A percentile compares a stretch with the other conserved stretches of the same genome.
Evolutionary conservation across 2,797 vertebrate genomes (phyloP).

Genomic region (Siniperca undulata): DNA sequence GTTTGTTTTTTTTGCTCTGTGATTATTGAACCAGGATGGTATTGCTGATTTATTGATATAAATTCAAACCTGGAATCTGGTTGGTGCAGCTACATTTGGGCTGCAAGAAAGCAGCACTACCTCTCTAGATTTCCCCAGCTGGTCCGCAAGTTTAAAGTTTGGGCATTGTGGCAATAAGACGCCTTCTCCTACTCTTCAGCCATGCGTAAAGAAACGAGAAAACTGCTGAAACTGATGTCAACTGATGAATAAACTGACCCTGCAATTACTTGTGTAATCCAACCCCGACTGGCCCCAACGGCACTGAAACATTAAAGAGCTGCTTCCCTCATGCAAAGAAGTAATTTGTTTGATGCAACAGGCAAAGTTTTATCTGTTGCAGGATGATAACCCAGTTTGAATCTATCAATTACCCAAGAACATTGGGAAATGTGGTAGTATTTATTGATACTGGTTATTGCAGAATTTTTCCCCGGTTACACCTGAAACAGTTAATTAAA

Average conservation of each 20-base stretch:
- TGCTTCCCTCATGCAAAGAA: conserved; percentile 39
- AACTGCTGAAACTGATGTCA: neutral
- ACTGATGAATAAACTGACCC: neutral
- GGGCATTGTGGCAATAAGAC: neutral
- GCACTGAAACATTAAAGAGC: conserved; percentile 62
- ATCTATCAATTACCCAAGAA: neutral
- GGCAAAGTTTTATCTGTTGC: neutral
- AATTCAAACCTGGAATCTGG: neutral
- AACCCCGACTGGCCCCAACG: neutral
- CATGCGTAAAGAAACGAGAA: neutral
- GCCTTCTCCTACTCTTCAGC: neutral
- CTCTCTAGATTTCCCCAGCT: neutral
- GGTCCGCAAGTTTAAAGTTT: no score
- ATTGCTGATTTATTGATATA: neutral
- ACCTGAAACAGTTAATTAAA: conserved; percentile 6
- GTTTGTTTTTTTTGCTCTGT: neutral
- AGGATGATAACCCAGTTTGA: neutral
- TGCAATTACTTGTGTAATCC: conserved; percentile 4
- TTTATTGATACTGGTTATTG: neutral
- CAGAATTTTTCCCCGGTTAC: neutral
- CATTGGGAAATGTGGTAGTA: neutral
- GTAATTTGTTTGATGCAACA: conserved; percentile 25
- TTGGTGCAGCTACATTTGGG: neutral
- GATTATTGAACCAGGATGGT: neutral
- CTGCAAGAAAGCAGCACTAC: neutral